Evolutionary conservation across 1,140 invertebrate genomes (phyloP).

Genomic region (Lerema accius): DNA sequence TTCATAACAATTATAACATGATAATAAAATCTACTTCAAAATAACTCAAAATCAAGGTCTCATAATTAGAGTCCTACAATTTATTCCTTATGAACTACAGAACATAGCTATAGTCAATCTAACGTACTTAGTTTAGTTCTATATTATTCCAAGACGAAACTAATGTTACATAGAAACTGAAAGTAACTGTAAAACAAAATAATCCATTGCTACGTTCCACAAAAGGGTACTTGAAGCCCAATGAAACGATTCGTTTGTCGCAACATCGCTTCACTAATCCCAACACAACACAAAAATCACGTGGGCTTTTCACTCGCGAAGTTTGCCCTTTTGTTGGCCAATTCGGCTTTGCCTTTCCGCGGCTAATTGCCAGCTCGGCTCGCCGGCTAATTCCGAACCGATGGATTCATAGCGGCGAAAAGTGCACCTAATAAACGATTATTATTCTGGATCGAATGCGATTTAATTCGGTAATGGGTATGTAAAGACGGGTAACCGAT

Average conservation of each 20-base stretch:
- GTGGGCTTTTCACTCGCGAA: constrained; percentile 2
- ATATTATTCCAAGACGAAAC: too few relatives aligned
- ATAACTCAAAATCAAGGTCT: too few relatives aligned
- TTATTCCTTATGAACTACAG: too few relatives aligned
- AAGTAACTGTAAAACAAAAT: too few relatives aligned
- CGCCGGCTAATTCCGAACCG: not conserved
- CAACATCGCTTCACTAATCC: not conserved
- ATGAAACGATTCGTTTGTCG: not conserved
- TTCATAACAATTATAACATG: too few relatives aligned
- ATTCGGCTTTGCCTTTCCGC: not conserved
- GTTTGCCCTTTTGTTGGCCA: constrained; percentile 2
- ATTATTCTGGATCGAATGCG: not conserved
- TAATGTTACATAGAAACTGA: too few relatives aligned
- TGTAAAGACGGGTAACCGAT: too few relatives aligned
- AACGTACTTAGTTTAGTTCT: too few relatives aligned
- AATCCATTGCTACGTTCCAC: not conserved
- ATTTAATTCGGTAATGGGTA: too few relatives aligned
- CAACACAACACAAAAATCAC: not conserved
- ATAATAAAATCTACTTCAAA: too few relatives aligned
- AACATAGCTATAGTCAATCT: too few relatives aligned
- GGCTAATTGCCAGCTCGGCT: not conserved
- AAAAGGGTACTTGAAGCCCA: not conserved
- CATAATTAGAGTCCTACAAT: too few relatives aligned
- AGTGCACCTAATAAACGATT: not conserved
- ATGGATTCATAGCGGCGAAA: not conserved